Conservation (phyloP, 2,113 vertebrate genomes). For the Nerophis ophidion region DNA sequence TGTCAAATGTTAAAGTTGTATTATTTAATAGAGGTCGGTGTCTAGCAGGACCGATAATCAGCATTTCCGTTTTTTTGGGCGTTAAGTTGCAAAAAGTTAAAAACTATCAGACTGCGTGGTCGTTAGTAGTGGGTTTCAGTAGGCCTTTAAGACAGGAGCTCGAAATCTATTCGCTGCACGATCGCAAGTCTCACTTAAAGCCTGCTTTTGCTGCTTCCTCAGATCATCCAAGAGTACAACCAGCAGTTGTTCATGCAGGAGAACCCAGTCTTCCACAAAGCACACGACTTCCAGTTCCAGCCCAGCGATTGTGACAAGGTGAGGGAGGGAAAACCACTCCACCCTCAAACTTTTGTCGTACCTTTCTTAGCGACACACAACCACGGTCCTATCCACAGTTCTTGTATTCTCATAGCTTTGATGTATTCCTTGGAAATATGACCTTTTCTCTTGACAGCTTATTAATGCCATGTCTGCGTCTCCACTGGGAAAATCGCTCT, state of each 20-base stretch:
- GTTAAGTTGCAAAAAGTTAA: too few relatives aligned
- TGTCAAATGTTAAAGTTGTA: too few relatives aligned
- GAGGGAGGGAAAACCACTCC: conserved; percentile 50
- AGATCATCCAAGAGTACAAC: conserved; percentile 94
- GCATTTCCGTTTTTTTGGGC: too few relatives aligned
- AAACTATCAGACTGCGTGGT: too few relatives aligned
- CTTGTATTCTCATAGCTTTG: conserved; percentile 1
- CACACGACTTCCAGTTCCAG: conserved; percentile 93
- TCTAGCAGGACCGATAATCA: too few relatives aligned
- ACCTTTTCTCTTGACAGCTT: neutral
- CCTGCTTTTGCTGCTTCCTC: conserved; percentile 13
- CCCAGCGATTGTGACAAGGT: conserved; percentile 91
- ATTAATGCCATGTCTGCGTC: conserved; percentile 1
- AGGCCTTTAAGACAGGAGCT: too few relatives aligned
- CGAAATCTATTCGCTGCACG: too few relatives aligned
- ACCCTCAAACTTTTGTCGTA: neutral
- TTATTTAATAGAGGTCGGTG: too few relatives aligned
- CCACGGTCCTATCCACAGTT: too few relatives aligned
- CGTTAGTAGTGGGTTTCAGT: too few relatives aligned
- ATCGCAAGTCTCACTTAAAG: too few relatives aligned
- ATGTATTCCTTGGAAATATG: conserved; percentile 8
- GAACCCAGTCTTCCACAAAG: conserved; percentile 89
- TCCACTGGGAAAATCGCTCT: conserved; percentile 34
- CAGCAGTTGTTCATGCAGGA: conserved; percentile 95
- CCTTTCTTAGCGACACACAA: neutral